Conservation (phyloP, 2,113 vertebrate species). For the Muntiacus reevesi region DNA sequence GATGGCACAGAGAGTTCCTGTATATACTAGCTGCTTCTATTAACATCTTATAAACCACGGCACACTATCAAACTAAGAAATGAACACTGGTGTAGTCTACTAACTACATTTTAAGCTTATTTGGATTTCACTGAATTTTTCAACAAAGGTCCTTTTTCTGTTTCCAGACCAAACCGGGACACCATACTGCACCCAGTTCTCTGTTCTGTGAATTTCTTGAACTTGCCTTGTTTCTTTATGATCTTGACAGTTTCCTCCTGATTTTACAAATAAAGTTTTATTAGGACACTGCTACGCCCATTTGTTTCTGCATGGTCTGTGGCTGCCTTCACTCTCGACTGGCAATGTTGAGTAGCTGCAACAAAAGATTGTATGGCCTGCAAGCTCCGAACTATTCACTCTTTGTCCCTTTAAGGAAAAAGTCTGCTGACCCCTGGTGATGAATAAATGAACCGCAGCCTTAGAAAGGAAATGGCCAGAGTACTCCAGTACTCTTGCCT, state of each 20-base stretch:
- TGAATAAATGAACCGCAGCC: neutral
- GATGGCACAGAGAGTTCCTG: neutral
- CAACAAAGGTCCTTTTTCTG: neutral
- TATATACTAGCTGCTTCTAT: neutral
- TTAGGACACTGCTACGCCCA: neutral
- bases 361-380: neutral
- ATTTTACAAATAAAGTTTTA: neutral
- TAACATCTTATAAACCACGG: neutral
- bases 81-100: neutral
- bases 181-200: neutral
- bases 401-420: neutral
- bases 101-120: neutral
- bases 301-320: neutral
- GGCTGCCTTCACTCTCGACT: neutral
- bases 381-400: neutral
- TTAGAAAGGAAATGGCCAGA: neutral
- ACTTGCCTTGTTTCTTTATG: neutral
- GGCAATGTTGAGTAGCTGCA: neutral
- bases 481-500: neutral
- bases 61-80: neutral
- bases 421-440: neutral
- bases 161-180: neutral
- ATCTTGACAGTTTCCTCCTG: neutral
- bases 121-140: neutral
- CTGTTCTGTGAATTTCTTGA: neutral